Percentiles rank a stretch among this genome's conserved stretches.
Evolutionary conservation across 2,113 vertebrate genomes (phyloP).

Genomic region (Cheirogaleus medius): DNA sequence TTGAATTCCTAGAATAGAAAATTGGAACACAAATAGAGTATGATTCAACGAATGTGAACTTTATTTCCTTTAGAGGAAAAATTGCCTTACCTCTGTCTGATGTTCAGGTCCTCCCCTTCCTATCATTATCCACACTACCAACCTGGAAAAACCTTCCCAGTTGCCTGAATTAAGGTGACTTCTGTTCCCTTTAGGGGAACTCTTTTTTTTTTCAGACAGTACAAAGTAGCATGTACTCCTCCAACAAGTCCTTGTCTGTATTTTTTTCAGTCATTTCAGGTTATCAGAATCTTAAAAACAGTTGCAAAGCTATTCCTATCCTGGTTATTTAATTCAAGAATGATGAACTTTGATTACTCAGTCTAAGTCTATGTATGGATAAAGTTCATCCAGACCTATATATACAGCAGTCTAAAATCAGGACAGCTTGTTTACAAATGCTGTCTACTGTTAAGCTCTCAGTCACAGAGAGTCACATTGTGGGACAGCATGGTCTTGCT

Average conservation of each 20-base stretch:
- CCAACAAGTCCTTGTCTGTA: background rate
- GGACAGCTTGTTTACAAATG: background rate
- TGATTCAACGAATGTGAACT: conserved; percentile 25
- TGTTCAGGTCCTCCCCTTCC: background rate
- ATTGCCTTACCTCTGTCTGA: background rate
- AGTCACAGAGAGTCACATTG: accelerated
- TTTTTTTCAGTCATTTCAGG: background rate
- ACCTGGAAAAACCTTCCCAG: background rate
- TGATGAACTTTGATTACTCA: background rate
- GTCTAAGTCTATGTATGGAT: background rate
- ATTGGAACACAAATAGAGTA: background rate
- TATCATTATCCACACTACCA: background rate
- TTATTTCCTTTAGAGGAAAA: conserved; percentile 34
- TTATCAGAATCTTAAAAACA: background rate
- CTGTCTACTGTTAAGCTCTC: background rate
- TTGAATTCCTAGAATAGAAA: conserved; percentile 44
- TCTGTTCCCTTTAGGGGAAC: background rate
- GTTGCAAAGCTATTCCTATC: background rate
- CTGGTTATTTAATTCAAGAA: background rate
- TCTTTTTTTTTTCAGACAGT: background rate
- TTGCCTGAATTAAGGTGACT: background rate
- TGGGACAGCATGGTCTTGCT: background rate
- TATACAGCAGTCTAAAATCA: background rate
- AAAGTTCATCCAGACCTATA: background rate
- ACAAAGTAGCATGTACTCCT: background rate